Conservation (phyloP, 1,140 invertebrate species). For the Zaprionus camerounensis region DNA sequence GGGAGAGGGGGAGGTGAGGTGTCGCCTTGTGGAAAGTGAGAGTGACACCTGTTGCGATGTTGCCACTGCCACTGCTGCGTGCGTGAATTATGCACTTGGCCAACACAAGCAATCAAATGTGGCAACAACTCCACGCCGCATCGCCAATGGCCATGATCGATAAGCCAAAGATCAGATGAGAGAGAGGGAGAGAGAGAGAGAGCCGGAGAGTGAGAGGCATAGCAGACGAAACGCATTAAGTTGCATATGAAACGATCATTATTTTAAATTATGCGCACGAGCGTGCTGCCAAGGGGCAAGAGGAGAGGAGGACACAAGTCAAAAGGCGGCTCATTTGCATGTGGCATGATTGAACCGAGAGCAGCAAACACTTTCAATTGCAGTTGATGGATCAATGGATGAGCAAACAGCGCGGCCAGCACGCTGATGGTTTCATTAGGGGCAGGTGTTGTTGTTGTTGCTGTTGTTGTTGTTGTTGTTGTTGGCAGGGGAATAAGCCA, state of each 20-base stretch:
- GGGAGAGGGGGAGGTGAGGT: background rate
- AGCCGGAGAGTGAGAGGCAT: conserved; percentile 3
- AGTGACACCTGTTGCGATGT: conserved; percentile 72
- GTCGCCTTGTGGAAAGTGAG: conserved; percentile 61
- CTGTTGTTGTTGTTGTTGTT: too few relatives aligned
- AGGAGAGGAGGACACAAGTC: conserved; percentile 54
- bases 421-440: conserved; percentile 71
- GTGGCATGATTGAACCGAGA: conserved; percentile 12
- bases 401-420: conserved; percentile 32
- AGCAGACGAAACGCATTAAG: conserved; percentile 71
- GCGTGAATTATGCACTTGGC: conserved; percentile 52
- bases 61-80: conserved; percentile 31
- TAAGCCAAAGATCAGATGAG: conserved; percentile 30
- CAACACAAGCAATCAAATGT: conserved; percentile 45
- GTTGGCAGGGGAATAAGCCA: background rate
- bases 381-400: conserved; percentile 61
- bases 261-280: conserved; percentile 82
- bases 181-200: background rate
- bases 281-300: conserved; percentile 48
- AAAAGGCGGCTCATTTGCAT: conserved; percentile 73
- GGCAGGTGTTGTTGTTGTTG: conserved; percentile 20
- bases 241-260: conserved; percentile 72
- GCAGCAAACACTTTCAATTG: conserved; percentile 51
- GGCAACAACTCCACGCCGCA: conserved; percentile 48
- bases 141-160: conserved; percentile 40